Evolutionary conservation across 2,797 vertebrate genomes (phyloP).

Genomic region (Gephyroberyx darwinii): DNA sequence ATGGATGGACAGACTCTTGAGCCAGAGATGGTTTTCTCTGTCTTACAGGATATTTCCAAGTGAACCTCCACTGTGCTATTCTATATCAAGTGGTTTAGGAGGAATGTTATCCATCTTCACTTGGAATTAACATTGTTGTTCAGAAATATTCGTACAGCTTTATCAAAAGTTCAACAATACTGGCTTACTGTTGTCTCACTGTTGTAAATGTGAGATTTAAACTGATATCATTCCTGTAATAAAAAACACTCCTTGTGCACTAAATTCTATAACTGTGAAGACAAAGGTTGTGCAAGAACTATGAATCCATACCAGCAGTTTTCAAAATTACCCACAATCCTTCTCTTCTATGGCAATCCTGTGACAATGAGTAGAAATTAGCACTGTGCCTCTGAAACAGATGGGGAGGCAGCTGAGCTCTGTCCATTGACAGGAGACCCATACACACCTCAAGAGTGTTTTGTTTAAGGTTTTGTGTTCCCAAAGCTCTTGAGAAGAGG

Average conservation of each 20-base stretch:
- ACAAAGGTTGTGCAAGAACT: background rate
- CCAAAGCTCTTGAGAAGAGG: no score
- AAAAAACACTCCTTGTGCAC: background rate
- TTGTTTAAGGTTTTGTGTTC: background rate
- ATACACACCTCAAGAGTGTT: conserved; percentile 6
- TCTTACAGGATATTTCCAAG: background rate
- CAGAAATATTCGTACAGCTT: background rate
- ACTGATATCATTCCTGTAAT: background rate
- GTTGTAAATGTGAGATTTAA: background rate
- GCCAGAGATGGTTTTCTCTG: conserved; percentile 1
- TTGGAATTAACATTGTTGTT: conserved; percentile 6
- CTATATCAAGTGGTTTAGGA: background rate
- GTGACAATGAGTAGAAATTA: conserved; percentile 11
- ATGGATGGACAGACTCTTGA: conserved; percentile 5
- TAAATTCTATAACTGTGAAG: no score
- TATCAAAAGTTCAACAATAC: background rate
- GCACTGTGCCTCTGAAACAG: no score
- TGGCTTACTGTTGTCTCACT: background rate
- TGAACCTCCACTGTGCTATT: background rate
- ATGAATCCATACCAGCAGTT: background rate
- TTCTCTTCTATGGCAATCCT: conserved; percentile 22
- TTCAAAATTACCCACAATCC: background rate
- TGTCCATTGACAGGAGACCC: conserved; percentile 12
- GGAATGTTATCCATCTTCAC: background rate
- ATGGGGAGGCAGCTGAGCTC: background rate